phyloP scores from a whole-genome alignment of 23 tunicate genomes.

The Aplidium turbinatum region DNA sequence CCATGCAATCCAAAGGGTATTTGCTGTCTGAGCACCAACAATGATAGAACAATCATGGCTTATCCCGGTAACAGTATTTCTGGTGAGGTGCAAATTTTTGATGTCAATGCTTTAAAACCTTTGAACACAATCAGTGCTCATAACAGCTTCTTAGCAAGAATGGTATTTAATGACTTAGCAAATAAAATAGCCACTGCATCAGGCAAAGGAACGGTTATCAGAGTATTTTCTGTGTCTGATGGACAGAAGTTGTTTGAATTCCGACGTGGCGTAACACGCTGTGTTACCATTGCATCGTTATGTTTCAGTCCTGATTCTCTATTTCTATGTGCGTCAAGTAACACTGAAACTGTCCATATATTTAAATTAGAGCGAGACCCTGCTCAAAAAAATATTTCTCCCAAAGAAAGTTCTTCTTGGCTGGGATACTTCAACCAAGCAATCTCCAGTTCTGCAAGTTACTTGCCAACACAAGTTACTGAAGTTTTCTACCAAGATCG shows the following conservation, averaged over 20 bases:
- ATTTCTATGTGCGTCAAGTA: conserved; percentile 91
- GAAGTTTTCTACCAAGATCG: conserved; percentile 90
- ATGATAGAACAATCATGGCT: conserved; percentile 63
- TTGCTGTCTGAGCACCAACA: conserved; percentile 65
- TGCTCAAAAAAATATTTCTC: background rate
- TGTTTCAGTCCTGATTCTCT: conserved; percentile 81
- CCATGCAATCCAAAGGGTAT: conserved; percentile 80
- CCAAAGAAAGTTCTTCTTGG: conserved; percentile 79
- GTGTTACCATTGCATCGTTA: conserved; percentile 87
- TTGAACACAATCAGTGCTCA: conserved; percentile 72
- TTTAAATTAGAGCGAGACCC: conserved; percentile 68
- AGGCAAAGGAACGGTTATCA: conserved; percentile 90
- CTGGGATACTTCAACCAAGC: conserved; percentile 80
- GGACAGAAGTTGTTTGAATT: conserved; percentile 93
- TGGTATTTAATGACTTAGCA: conserved; percentile 66
- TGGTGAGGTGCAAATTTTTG: conserved; percentile 91
- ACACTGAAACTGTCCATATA: conserved; percentile 98
- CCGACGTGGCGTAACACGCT: conserved; percentile 92
- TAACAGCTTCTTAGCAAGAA: conserved; percentile 74
- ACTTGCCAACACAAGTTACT: conserved; percentile 84
- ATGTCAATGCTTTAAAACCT: conserved; percentile 55
- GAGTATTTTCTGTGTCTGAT: conserved; percentile 93
- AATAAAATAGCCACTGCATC: conserved; percentile 96
- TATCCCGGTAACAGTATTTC: conserved; percentile 78
- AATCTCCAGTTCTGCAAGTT: conserved; percentile 65